Conservation (phyloP, 2,888 invertebrate species). For the Xylocampa areola region DNA sequence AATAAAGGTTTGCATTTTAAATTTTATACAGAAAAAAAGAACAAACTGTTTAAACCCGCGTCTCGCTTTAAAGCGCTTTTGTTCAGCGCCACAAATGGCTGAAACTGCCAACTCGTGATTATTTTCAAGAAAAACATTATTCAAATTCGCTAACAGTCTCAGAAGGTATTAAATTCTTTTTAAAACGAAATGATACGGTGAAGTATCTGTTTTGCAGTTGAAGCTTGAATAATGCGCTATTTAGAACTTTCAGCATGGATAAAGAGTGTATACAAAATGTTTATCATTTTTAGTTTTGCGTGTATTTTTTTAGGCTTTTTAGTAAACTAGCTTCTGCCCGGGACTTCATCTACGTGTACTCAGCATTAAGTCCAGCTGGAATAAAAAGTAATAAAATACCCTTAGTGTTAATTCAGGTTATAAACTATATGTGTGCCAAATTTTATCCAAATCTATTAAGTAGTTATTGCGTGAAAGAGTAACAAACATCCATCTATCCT, state of each 20-base stretch:
- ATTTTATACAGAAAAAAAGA: slow-evolving; percentile 44
- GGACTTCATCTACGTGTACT: no score
- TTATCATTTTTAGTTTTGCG: no score
- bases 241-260: slow-evolving; percentile 45
- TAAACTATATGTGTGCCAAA: no score
- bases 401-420: no score
- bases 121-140: slow-evolving; percentile 70
- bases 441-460: no score
- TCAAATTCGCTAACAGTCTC: slow-evolving; percentile 66
- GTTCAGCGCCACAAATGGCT: slow-evolving; percentile 61
- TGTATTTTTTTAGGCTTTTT: no score
- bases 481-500: no score
- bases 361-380: no score
- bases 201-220: slow-evolving; percentile 47
- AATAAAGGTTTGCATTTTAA: slow-evolving; percentile 60
- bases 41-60: slow-evolving; percentile 50
- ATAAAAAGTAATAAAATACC: no score
- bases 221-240: slow-evolving; percentile 46
- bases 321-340: no score
- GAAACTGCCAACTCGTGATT: slow-evolving; percentile 68
- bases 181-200: slow-evolving; percentile 59
- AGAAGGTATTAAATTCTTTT: slow-evolving; percentile 61
- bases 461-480: no score
- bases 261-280: slow-evolving; percentile 6
- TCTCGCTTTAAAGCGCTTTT: slow-evolving; percentile 54